Conservation (phyloP, 2,888 invertebrate genomes). For the Elysia crispata region DNA sequence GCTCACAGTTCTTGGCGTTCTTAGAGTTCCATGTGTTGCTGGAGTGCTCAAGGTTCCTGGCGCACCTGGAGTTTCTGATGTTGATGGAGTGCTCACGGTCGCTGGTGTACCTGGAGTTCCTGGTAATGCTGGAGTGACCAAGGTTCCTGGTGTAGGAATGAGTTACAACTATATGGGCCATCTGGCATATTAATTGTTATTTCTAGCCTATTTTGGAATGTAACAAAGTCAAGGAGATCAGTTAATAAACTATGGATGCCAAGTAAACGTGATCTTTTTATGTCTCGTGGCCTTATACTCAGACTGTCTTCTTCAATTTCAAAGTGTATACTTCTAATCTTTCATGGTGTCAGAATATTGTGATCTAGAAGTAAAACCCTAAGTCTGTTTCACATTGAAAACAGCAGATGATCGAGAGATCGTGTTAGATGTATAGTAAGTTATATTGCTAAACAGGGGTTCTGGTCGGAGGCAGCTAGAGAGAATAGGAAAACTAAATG, state of each 20-base stretch:
- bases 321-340: not conserved
- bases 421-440: not conserved
- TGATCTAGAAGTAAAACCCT: conserved; percentile 1
- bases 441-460: conserved; percentile 1
- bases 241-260: conserved; percentile 2
- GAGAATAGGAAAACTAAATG: not conserved
- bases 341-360: too few relatives aligned
- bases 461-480: not conserved
- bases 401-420: conserved; percentile 22
- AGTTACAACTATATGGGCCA: too few relatives aligned
- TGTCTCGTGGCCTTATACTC: not conserved
- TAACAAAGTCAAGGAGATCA: conserved; percentile 2
- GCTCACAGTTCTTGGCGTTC: too few relatives aligned
- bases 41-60: too few relatives aligned
- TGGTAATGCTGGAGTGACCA: too few relatives aligned
- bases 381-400: conserved; percentile 9
- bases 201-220: conserved; percentile 10
- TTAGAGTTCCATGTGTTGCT: too few relatives aligned
- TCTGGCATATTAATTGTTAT: too few relatives aligned
- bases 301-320: not conserved
- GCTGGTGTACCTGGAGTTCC: too few relatives aligned
- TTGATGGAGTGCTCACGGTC: too few relatives aligned
- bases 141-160: too few relatives aligned
- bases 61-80: too few relatives aligned
- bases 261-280: conserved; percentile 1